Conservation (phyloP, 1,140 invertebrate species). For the Drosophila novamexicana region DNA sequence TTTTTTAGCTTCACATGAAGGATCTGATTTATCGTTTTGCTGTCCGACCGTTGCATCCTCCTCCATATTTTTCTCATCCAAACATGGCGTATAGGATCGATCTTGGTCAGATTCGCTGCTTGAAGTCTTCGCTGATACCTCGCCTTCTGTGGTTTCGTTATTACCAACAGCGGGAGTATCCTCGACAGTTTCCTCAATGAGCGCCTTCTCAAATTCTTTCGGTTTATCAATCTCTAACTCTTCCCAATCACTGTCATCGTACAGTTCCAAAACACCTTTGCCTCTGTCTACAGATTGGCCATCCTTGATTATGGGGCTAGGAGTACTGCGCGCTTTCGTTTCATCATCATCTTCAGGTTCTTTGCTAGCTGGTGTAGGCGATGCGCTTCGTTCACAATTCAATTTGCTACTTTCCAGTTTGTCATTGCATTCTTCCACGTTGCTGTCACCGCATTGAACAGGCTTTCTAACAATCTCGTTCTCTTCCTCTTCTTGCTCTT, state of each 20-base stretch:
- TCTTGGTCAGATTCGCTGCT: slow-evolving; percentile 77
- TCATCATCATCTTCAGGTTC: slow-evolving; percentile 46
- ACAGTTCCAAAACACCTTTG: slow-evolving; percentile 79
- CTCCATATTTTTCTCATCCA: slow-evolving; percentile 86
- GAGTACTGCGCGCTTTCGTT: slow-evolving; percentile 50
- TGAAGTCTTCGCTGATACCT: slow-evolving; percentile 16
- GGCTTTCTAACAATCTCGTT: slow-evolving; percentile 4
- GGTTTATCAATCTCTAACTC: slow-evolving; percentile 79
- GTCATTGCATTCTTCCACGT: not conserved
- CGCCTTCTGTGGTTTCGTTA: not conserved
- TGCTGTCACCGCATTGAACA: not conserved
- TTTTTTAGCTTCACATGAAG: slow-evolving; percentile 17
- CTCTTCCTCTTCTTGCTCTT: slow-evolving; percentile 54
- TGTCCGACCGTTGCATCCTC: slow-evolving; percentile 46
- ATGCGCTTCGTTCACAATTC: slow-evolving; percentile 13
- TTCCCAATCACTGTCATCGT: slow-evolving; percentile 84
- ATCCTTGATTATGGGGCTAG: slow-evolving; percentile 59
- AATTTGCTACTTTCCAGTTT: slow-evolving; percentile 9
- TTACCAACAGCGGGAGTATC: not conserved
- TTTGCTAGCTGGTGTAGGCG: not conserved
- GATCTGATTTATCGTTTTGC: slow-evolving; percentile 7
- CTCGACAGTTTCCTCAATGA: slow-evolving; percentile 18
- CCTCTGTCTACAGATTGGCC: slow-evolving; percentile 43
- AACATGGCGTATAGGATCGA: slow-evolving; percentile 88
- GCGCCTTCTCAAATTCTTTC: slow-evolving; percentile 72